Evolutionary conservation across 2,113 vertebrate species (phyloP).

Genomic region (Grallaria varia): DNA sequence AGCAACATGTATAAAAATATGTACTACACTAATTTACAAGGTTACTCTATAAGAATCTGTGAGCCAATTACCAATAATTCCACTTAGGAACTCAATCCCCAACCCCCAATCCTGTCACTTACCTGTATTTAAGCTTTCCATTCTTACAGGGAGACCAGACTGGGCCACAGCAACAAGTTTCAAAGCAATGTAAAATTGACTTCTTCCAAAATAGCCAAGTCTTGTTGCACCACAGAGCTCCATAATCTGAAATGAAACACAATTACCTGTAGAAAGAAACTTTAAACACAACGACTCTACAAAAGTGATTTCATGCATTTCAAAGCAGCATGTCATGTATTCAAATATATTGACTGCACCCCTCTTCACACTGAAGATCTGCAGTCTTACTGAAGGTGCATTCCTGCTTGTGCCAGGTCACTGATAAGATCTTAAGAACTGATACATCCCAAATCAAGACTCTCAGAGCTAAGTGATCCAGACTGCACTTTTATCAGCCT

Average conservation of each 20-base stretch:
- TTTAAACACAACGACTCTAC: background rate
- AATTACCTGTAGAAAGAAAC: background rate
- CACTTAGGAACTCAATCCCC: background rate
- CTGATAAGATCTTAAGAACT: background rate
- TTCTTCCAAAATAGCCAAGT: conserved; percentile 96
- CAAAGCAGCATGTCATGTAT: background rate
- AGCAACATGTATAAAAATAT: background rate
- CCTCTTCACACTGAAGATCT: fast-evolving
- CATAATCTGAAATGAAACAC: conserved; percentile 83
- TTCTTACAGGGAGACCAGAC: conserved; percentile 90
- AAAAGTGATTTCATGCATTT: background rate
- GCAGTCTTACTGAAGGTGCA: background rate
- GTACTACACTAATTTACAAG: background rate
- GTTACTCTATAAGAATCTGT: background rate
- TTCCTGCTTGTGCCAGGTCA: background rate
- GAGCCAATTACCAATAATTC: background rate
- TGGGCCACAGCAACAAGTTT: conserved; percentile 97
- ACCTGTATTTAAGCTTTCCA: conserved; percentile 98
- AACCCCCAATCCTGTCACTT: background rate
- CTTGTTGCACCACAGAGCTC: conserved; percentile 95
- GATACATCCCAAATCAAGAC: background rate
- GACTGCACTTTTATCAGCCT: background rate
- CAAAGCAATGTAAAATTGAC: conserved; percentile 98
- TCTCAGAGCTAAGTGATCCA: background rate
- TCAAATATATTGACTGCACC: background rate